phyloP scores from a whole-genome alignment of 2,113 vertebrate species.

The Pedionomus torquatus region DNA sequence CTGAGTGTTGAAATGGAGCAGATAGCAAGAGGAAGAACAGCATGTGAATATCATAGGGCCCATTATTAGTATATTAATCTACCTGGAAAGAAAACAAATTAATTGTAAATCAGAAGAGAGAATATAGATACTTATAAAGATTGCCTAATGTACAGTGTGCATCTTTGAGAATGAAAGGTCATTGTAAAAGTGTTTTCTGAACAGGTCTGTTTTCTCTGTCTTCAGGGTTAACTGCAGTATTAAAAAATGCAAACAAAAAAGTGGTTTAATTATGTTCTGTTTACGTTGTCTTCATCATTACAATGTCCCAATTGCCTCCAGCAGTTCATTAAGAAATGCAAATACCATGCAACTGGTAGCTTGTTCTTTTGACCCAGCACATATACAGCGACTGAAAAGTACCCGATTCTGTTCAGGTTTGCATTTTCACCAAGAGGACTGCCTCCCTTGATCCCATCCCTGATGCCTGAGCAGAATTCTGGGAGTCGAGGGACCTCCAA shows the following conservation, averaged over 20 bases:
- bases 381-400: background rate
- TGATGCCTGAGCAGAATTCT: background rate
- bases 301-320: constrained; percentile 28
- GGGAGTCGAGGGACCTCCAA: background rate
- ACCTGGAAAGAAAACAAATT: background rate
- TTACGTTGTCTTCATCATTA: constrained; percentile 20
- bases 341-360: constrained; percentile 7
- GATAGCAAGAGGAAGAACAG: background rate
- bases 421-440: background rate
- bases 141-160: background rate
- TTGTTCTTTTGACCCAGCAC: constrained; percentile 25
- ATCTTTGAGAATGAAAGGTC: background rate
- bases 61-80: background rate
- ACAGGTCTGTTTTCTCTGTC: background rate
- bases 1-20: background rate
- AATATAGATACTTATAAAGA: background rate
- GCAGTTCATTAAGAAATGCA: constrained; percentile 54
- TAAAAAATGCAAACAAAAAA: background rate
- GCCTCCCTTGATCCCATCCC: background rate
- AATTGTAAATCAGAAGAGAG: background rate
- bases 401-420: background rate
- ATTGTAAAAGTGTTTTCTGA: background rate
- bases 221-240: background rate
- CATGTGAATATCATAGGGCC: background rate
- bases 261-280: background rate